Conservation (phyloP, 2,888 invertebrate species). For the Belgica antarctica region DNA sequence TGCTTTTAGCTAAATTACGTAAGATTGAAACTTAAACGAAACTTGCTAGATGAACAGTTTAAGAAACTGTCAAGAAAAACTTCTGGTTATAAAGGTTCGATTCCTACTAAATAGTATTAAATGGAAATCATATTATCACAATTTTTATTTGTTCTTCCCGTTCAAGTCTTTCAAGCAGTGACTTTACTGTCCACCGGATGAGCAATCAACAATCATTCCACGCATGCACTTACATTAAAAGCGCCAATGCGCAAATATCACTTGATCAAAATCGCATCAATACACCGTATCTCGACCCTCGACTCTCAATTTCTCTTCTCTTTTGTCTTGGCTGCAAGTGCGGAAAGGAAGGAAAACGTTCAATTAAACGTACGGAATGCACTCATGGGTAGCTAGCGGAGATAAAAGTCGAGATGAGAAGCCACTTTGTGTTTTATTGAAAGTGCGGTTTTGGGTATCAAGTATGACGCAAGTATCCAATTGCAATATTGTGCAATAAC, state of each 20-base stretch:
- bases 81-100: too few species aligned
- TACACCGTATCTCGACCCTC: neutral
- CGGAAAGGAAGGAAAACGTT: neutral
- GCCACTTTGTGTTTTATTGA: slow-evolving; percentile 23
- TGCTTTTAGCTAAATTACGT: too few species aligned
- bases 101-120: too few species aligned
- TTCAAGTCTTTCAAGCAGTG: too few species aligned
- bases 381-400: slow-evolving; percentile 21
- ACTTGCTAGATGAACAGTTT: too few species aligned
- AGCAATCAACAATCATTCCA: slow-evolving; percentile 5
- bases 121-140: too few species aligned
- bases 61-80: too few species aligned
- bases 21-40: too few species aligned
- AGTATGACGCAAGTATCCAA: slow-evolving; percentile 24
- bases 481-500: slow-evolving; percentile 39
- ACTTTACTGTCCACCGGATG: neutral
- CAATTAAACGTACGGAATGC: neutral
- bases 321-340: too few species aligned
- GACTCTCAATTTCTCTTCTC: slow-evolving; percentile 24
- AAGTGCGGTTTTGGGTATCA: slow-evolving; percentile 26
- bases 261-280: slow-evolving; percentile 21
- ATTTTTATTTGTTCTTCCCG: too few species aligned
- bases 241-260: slow-evolving; percentile 14
- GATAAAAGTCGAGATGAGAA: slow-evolving; percentile 24
- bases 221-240: neutral